Evolutionary conservation across 1,140 invertebrate species (phyloP).

Genomic region (Telenomus remus): DNA sequence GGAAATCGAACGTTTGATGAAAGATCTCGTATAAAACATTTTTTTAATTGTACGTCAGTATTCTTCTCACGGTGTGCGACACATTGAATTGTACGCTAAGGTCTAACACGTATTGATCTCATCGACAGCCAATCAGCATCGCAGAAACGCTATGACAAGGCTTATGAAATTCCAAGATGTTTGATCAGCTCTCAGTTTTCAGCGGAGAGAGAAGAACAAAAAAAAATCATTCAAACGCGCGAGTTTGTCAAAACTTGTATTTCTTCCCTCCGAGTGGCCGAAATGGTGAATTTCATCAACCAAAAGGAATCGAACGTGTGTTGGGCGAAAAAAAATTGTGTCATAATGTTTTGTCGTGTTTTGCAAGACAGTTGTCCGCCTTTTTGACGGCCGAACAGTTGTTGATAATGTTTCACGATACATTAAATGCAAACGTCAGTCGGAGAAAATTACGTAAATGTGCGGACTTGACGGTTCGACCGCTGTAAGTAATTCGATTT

Average conservation of each 20-base stretch:
- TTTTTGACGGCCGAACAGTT: no score
- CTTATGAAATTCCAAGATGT: conserved; percentile 58
- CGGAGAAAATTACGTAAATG: conserved; percentile 54
- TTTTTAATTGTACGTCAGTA: conserved; percentile 49
- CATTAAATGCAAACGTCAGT: conserved; percentile 22
- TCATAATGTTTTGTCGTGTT: no score
- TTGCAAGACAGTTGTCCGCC: no score
- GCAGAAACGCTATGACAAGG: conserved; percentile 47
- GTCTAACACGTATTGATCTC: conserved; percentile 54
- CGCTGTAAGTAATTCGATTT: conserved; percentile 51
- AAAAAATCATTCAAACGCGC: conserved; percentile 26
- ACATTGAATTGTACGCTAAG: conserved; percentile 56
- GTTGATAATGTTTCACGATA: conserved; percentile 1
- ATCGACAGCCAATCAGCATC: conserved; percentile 56
- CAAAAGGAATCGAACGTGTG: no score
- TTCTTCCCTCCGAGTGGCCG: neutral
- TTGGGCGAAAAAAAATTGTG: no score
- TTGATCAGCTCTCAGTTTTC: conserved; percentile 53
- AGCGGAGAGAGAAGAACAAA: neutral
- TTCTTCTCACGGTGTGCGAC: conserved; percentile 46
- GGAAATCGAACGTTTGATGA: conserved; percentile 41
- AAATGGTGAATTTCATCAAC: no score
- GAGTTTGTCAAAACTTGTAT: conserved; percentile 35
- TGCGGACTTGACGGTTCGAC: conserved; percentile 28
- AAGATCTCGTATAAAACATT: conserved; percentile 47